Evolutionary conservation across 2,113 vertebrate genomes (phyloP).

Genomic region (Platysternon megacephalum): DNA sequence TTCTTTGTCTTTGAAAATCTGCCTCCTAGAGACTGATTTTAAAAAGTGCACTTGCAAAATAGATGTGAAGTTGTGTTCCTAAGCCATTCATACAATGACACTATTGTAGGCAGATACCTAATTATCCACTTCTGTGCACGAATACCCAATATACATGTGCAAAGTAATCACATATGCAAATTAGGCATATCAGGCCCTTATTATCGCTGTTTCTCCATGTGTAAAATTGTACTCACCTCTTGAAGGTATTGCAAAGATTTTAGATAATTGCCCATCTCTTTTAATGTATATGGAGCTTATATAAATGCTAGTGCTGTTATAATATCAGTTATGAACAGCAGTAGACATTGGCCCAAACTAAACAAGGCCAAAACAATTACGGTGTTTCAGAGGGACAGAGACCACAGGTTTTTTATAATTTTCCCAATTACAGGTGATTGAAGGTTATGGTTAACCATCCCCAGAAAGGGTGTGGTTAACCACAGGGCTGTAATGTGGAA

Average conservation of each 20-base stretch:
- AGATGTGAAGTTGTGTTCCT: neutral
- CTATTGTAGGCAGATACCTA: neutral
- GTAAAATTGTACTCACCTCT: neutral
- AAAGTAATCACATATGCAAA: neutral
- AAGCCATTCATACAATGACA: neutral
- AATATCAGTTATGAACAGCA: constrained; percentile 13
- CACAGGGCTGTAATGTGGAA: constrained; percentile 66
- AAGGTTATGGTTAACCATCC: constrained; percentile 67
- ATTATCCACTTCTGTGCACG: neutral
- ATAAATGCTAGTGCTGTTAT: neutral
- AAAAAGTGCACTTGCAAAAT: neutral
- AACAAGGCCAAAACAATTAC: constrained; percentile 6
- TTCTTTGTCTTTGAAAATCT: neutral
- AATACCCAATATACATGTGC: neutral
- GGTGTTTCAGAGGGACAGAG: constrained; percentile 52
- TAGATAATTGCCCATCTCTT: neutral
- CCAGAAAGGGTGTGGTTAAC: constrained; percentile 69
- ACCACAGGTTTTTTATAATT: constrained; percentile 64
- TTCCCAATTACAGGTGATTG: constrained; percentile 59
- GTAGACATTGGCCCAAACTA: neutral
- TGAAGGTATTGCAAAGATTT: constrained; percentile 33
- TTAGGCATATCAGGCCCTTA: neutral
- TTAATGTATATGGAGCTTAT: neutral
- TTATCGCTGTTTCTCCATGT: neutral
- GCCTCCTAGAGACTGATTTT: neutral